Evolutionary conservation across 37 sponge, comb jelly and placozoan genomes (phyloP).

Genomic region (Mnemiopsis leidyi): DNA sequence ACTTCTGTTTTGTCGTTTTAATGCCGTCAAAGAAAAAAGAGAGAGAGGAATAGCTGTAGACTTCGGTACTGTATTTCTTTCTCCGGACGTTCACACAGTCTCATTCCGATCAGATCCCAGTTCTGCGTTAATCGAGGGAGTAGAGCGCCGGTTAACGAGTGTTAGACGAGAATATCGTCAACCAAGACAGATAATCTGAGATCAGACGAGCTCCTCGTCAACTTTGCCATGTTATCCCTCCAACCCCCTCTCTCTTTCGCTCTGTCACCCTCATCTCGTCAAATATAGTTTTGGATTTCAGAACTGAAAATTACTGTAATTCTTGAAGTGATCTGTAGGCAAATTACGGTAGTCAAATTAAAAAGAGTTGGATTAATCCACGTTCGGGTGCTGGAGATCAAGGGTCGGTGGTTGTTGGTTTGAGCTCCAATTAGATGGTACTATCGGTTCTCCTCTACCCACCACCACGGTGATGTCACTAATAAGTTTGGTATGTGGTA

Average conservation of each 20-base stretch:
- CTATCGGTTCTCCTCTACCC: neutral
- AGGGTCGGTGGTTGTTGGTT: neutral
- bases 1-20: too few species aligned
- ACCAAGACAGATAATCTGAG: neutral
- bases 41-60: too few species aligned
- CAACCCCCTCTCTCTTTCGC: slow-evolving; percentile 1
- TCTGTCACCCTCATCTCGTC: slow-evolving; percentile 5
- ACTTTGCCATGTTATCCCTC: neutral
- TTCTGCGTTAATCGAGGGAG: neutral
- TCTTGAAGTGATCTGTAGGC: neutral
- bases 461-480: neutral
- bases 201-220: neutral
- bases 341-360: slow-evolving; percentile 23
- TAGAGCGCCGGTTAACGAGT: neutral
- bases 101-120: neutral
- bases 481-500: neutral
- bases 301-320: slow-evolving; percentile 30
- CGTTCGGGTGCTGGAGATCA: neutral
- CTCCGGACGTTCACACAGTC: neutral
- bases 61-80: neutral
- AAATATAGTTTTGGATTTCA: neutral
- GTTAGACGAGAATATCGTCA: neutral
- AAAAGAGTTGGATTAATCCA: neutral
- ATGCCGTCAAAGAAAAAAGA: neutral
- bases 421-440: neutral